Conservation (phyloP, 2,797 vertebrate species). For the Steatocranus sp. region DNA sequence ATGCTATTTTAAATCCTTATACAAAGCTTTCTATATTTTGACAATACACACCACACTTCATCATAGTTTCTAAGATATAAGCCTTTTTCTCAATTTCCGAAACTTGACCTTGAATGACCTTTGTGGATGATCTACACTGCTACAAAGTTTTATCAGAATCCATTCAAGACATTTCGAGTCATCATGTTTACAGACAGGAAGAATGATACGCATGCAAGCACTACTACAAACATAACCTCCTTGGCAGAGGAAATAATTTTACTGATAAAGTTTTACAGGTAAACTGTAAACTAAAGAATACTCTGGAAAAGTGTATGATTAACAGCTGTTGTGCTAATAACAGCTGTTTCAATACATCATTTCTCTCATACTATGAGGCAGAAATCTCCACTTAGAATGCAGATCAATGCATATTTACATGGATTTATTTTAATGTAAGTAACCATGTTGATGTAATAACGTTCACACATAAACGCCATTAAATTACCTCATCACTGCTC, state of each 20-base stretch:
- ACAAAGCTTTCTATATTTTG: background rate
- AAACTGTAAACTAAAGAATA: background rate
- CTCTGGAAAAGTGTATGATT: background rate
- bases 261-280: background rate
- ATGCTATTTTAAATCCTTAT: background rate
- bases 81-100: background rate
- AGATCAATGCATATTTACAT: background rate
- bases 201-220: background rate
- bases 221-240: background rate
- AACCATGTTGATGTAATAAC: background rate
- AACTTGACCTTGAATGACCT: background rate
- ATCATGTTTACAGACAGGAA: background rate
- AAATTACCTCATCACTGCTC: conserved; percentile 89
- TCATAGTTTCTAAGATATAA: background rate
- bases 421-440: background rate
- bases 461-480: background rate
- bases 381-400: background rate
- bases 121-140: background rate
- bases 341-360: background rate
- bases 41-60: background rate
- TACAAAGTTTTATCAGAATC: background rate
- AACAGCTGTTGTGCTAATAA: background rate
- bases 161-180: background rate
- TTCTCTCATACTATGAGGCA: background rate
- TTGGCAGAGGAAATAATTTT: background rate